These are phyloP conservation scores for Papilio gigon DNA, from an alignment of 2,888 invertebrate species.

Conservation along the genomic window DNA sequence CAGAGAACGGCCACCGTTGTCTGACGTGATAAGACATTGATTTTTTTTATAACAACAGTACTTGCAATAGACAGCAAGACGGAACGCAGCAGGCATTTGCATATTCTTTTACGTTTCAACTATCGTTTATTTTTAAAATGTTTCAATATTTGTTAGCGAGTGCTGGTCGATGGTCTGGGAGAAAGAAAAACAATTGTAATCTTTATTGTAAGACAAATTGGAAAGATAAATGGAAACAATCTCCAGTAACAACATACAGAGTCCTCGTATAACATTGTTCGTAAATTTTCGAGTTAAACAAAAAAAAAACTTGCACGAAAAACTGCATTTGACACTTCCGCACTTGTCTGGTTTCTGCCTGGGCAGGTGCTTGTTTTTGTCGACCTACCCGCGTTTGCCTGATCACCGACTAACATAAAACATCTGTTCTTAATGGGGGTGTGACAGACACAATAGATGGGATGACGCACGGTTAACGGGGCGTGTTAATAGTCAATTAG, in stretches of 20 bases:
- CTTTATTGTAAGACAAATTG: not conserved
- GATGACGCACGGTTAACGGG: not conserved
- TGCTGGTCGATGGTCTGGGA: not conserved
- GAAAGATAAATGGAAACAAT: not conserved
- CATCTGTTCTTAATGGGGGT: constrained; percentile 2
- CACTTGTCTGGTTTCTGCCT: constrained; percentile 27
- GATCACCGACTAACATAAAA: constrained; percentile 16
- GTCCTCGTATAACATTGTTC: too few relatives aligned
- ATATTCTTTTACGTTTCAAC: not conserved
- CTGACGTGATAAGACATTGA: constrained; percentile 4
- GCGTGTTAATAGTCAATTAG: not conserved
- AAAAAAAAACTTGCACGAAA: not conserved
- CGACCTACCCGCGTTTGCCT: not conserved
- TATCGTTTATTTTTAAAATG: not conserved
- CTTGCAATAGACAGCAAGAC: not conserved
- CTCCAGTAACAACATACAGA: too few relatives aligned
- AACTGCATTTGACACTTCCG: constrained; percentile 4
- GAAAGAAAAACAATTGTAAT: not conserved
- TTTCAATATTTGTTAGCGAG: not conserved
- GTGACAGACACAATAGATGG: constrained; percentile 1
- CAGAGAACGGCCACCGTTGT: constrained; percentile 2
- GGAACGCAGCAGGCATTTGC: not conserved
- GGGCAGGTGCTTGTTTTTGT: constrained; percentile 29
- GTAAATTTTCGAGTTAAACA: too few relatives aligned
- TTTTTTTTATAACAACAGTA: constrained; percentile 2